Evolutionary conservation across 1,140 invertebrate genomes (phyloP).

Genomic region (Asobara japonica): DNA sequence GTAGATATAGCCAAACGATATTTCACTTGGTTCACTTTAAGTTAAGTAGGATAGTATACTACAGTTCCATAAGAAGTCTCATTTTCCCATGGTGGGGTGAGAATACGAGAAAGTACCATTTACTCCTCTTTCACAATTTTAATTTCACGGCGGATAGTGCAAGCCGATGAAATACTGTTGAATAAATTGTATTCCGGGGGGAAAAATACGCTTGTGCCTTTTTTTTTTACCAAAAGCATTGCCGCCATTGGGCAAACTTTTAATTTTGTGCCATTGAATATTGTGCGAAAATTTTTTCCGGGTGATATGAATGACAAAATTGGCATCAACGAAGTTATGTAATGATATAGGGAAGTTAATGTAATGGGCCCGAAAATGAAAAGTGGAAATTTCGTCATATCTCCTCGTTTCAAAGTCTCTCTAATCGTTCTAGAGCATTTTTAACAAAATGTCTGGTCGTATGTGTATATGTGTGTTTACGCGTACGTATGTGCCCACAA

Average conservation of each 20-base stretch:
- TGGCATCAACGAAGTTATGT: no score
- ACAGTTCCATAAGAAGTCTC: not conserved
- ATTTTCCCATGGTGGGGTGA: not conserved
- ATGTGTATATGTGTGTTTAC: no score
- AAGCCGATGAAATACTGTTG: not conserved
- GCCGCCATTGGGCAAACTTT: not conserved
- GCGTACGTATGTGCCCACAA: no score
- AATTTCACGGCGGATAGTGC: not conserved
- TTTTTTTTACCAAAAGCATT: not conserved
- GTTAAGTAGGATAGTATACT: constrained; percentile 5
- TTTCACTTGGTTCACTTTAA: constrained; percentile 13
- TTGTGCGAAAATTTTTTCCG: no score
- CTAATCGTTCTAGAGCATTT: no score
- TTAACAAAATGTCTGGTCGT: no score
- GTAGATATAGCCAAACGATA: not conserved
- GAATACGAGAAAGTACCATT: not conserved
- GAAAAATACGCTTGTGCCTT: not conserved
- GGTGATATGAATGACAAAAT: no score
- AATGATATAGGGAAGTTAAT: no score
- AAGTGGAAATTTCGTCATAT: no score
- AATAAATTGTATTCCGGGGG: not conserved
- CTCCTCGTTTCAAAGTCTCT: no score
- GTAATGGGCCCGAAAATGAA: no score
- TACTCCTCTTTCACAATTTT: not conserved
- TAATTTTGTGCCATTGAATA: no score